Percentiles rank a stretch among this genome's conserved stretches.
Conservation (phyloP, 2,888 invertebrate species). For the Phania funesta region DNA sequence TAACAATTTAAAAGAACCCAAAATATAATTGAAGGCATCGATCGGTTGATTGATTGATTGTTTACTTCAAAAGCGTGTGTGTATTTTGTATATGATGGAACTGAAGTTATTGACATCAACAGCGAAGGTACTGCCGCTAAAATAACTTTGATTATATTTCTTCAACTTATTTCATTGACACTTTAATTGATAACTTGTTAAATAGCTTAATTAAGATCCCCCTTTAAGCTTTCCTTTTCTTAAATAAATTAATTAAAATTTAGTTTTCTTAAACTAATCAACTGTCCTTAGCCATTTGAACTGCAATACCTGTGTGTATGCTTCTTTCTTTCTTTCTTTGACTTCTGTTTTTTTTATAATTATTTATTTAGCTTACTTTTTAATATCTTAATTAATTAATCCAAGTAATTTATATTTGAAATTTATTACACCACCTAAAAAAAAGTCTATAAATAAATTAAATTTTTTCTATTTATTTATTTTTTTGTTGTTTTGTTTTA, state of each 20-base stretch:
- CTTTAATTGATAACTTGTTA: conserved; percentile 5
- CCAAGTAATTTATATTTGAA: not conserved
- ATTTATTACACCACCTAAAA: too few species aligned
- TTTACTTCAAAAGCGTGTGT: conserved; percentile 34
- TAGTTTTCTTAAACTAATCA: conserved; percentile 23
- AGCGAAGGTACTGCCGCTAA: conserved; percentile 70
- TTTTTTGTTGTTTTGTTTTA: too few species aligned
- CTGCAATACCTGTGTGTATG: conserved; percentile 61
- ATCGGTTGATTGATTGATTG: conserved; percentile 43
- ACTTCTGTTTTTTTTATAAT: not conserved
- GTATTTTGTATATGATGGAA: conserved; percentile 68
- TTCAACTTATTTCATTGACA: conserved; percentile 33
- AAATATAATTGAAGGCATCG: conserved; percentile 13
- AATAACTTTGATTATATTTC: conserved; percentile 28
- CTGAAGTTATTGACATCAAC: conserved; percentile 71
- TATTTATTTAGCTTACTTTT: not conserved
- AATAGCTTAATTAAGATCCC: not conserved
- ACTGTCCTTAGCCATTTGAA: conserved; percentile 24
- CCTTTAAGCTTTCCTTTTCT: conserved; percentile 20
- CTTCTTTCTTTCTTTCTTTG: conserved; percentile 35
- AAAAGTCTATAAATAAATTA: too few species aligned
- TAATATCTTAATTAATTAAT: not conserved
- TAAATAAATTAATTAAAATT: conserved; percentile 13
- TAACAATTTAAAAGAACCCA: conserved; percentile 31
- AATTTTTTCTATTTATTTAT: too few species aligned